phyloP scores from a whole-genome alignment of 2,113 vertebrate genomes.

The Macquaria australasica region DNA sequence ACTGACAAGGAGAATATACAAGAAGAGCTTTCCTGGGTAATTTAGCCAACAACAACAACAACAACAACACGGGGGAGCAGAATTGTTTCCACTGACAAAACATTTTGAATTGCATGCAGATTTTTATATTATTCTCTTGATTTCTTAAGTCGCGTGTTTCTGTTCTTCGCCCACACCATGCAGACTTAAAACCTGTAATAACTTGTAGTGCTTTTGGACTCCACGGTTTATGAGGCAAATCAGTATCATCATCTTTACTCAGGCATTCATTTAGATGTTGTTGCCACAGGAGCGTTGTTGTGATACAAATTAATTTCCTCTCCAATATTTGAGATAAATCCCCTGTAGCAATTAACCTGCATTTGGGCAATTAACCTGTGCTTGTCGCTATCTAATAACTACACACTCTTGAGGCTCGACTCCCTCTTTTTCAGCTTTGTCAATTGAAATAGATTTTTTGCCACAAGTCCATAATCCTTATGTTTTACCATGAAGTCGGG shows the following conservation, averaged over 20 bases:
- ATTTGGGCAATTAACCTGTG: conserved; percentile 72
- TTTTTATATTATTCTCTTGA: conserved; percentile 5
- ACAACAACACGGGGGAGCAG: background rate
- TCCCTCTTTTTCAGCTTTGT: background rate
- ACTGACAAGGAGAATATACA: conserved; percentile 14
- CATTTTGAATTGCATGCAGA: background rate
- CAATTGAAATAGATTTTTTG: conserved; percentile 13
- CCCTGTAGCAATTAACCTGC: conserved; percentile 72
- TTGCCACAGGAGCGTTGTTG: conserved; percentile 60
- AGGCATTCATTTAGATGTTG: conserved; percentile 52
- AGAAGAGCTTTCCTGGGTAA: conserved; percentile 17
- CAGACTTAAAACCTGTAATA: background rate
- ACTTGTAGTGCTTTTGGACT: conserved; percentile 1
- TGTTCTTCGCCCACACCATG: background rate
- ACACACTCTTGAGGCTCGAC: conserved; percentile 34
- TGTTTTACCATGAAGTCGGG: background rate
- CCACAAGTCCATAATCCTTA: conserved; percentile 7
- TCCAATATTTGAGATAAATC: conserved; percentile 67
- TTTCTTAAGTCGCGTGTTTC: background rate
- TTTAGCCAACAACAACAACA: conserved; percentile 15
- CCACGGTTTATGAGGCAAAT: conserved; percentile 25
- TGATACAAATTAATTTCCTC: conserved; percentile 70
- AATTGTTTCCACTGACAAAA: background rate
- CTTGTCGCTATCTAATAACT: conserved; percentile 66
- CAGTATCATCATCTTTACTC: conserved; percentile 29